Conservation (phyloP, 2,888 invertebrate genomes). For the Nemurella pictetii region DNA sequence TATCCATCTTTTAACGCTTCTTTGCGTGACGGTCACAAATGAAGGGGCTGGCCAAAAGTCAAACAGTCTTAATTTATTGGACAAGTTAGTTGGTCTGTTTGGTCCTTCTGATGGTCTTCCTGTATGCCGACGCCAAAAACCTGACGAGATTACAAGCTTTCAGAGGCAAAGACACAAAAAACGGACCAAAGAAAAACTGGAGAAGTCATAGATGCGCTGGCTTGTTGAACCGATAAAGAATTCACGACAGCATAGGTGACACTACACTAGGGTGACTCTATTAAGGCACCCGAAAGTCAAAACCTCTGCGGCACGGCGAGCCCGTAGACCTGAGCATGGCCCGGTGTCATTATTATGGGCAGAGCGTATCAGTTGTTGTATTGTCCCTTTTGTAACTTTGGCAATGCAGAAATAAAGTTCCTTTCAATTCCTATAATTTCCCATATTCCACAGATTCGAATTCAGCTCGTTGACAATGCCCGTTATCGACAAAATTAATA, state of each 20-base stretch:
- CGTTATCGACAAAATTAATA: slow-evolving; percentile 51
- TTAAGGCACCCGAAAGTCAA: slow-evolving; percentile 6
- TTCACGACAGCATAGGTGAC: slow-evolving; percentile 8
- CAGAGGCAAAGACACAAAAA: slow-evolving; percentile 10
- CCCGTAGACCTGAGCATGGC: not conserved
- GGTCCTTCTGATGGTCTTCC: slow-evolving; percentile 26
- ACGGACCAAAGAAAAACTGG: slow-evolving; percentile 10
- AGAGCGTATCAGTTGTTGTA: not conserved
- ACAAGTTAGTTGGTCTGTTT: slow-evolving; percentile 35
- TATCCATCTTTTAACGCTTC: slow-evolving; percentile 21
- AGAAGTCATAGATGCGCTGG: not conserved
- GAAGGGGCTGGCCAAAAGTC: slow-evolving; percentile 41
- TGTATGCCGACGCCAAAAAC: slow-evolving; percentile 23
- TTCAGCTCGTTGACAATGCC: slow-evolving; percentile 49
- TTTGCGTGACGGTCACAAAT: slow-evolving; percentile 41
- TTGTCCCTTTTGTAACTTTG: slow-evolving; percentile 4
- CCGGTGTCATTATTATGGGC: slow-evolving; percentile 16
- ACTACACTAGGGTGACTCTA: slow-evolving; percentile 16
- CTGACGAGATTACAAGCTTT: slow-evolving; percentile 25
- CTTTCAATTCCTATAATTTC: slow-evolving; percentile 27
- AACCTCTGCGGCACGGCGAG: not conserved
- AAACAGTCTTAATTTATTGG: slow-evolving; percentile 41
- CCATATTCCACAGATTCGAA: slow-evolving; percentile 36
- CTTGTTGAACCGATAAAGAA: slow-evolving; percentile 10
- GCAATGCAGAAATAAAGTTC: slow-evolving; percentile 6